These are phyloP conservation scores for Agonopterix subpropinquella DNA, from an alignment of 2,888 invertebrate species.

Conservation along the genomic window DNA sequence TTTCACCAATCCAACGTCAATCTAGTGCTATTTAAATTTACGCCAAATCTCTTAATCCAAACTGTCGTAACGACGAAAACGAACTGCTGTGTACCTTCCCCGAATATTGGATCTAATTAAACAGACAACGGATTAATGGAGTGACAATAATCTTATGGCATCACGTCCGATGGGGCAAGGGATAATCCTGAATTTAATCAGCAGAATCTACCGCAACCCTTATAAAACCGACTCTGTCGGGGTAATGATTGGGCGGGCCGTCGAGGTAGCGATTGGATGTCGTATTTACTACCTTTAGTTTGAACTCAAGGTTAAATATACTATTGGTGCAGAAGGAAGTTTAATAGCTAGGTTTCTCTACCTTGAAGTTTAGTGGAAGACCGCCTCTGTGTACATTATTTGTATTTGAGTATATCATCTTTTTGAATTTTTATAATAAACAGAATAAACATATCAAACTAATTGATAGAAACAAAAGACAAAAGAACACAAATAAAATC, in stretches of 20 bases:
- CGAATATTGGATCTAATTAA: constrained; percentile 46
- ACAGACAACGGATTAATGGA: constrained; percentile 61
- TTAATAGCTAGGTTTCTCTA: no score
- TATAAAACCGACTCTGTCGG: constrained; percentile 21
- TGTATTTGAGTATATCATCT: no score
- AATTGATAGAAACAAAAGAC: no score
- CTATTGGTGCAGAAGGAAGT: no score
- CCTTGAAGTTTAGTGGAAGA: no score
- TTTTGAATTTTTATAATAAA: no score
- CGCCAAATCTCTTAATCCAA: constrained; percentile 20
- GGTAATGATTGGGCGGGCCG: constrained; percentile 6
- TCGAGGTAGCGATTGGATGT: neutral
- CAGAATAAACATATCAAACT: no score
- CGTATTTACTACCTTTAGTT: neutral
- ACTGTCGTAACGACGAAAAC: constrained; percentile 18
- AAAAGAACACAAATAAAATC: no score
- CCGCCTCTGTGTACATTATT: no score
- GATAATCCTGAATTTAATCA: constrained; percentile 70
- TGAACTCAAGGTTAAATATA: no score
- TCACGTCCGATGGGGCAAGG: constrained; percentile 41
- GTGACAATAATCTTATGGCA: constrained; percentile 69
- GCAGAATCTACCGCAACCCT: constrained; percentile 42
- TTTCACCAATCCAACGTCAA: constrained; percentile 12
- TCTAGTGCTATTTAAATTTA: constrained; percentile 13
- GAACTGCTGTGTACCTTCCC: constrained; percentile 13